Base-by-base conservation (phyloP, 2,113 vertebrate genomes). In the Pterocles gutturalis region DNA sequence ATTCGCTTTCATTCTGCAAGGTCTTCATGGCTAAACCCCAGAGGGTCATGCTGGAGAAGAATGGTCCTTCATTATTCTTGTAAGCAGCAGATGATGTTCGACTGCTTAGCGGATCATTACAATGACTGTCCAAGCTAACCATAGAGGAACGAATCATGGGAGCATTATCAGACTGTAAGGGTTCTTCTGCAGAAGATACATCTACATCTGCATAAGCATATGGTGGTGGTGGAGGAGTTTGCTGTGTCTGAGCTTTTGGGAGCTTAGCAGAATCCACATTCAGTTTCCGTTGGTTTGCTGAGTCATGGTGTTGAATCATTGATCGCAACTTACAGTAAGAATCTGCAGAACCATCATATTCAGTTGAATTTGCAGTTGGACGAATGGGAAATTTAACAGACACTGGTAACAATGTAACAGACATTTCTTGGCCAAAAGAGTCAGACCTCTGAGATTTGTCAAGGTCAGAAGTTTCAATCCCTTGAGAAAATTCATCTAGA, bases 1-100 rank as follows among this genome's bases (percentile, higher is more conserved):
- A 81, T 38, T 99, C 99, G 0, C 93, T 98, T n/a, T 99, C 99
- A 26, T 99, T 99, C 95, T 99, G 99, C 95, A 99, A 97, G 0
- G 99, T 99, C 96, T 99, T 99, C 99, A 99, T 99, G 2, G 99
- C 99, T 36, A 99, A 95, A 28, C 99, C 99, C 99, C 99, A 99
- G 24, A 99, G 98, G 4, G 99, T 99, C 90, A 99, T 98, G 89
- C 99, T 99, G 79, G 99, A 99, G 96, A 99, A 99, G 51, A 99
- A 99, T 6, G 98, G 99, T 3, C 98, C 99, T 57, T 99, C 99
- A 0, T 90, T 97, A 29, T 81, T 96, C 97, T 99, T 98, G 92
- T 98, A 98, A 0, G 97, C 36, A 2, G 97, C 73, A 20, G 98
- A 62, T 1, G 93, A 43, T 3, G 94, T 33, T 0, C 98, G 98